These are phyloP conservation scores for Clarias macrocephalus DNA, from an alignment of 2,113 vertebrate species.

Conservation along the genomic window DNA sequence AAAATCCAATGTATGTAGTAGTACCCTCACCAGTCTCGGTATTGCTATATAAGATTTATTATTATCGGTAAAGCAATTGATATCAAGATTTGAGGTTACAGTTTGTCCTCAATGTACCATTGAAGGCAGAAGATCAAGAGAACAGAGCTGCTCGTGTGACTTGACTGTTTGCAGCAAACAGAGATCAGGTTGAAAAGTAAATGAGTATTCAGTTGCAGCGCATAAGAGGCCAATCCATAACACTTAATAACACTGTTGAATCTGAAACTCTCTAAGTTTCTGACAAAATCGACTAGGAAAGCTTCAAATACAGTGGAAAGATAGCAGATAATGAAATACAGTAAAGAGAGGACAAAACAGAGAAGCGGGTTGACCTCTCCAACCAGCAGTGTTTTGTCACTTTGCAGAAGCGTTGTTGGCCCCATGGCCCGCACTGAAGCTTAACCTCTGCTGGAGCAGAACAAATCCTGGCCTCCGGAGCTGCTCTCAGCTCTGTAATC, in stretches of 20 bases:
- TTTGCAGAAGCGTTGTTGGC: slow-evolving; percentile 28
- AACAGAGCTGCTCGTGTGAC: not conserved
- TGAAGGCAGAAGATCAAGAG: not conserved
- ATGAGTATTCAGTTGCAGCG: not conserved
- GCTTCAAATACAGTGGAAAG: not conserved
- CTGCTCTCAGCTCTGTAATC: slow-evolving; percentile 50
- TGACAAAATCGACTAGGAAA: not conserved
- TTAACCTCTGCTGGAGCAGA: slow-evolving; percentile 54
- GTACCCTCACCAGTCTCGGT: not conserved
- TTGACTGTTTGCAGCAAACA: not conserved
- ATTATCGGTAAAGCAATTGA: not conserved
- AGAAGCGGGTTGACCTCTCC: slow-evolving; percentile 44
- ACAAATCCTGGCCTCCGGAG: slow-evolving; percentile 55
- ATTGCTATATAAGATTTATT: not conserved
- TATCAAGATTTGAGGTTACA: not conserved
- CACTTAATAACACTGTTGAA: not conserved
- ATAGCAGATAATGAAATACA: slow-evolving; percentile 2
- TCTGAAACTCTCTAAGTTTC: not conserved
- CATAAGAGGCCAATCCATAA: not conserved
- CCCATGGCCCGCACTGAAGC: slow-evolving; percentile 33
- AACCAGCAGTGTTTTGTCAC: slow-evolving; percentile 47
- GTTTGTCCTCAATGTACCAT: not conserved
- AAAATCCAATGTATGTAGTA: not conserved
- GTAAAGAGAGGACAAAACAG: slow-evolving; percentile 13
- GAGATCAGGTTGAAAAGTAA: slow-evolving; percentile 13